phyloP scores from a whole-genome alignment of 2,797 vertebrate species.

The Micrastur ruficollis region DNA sequence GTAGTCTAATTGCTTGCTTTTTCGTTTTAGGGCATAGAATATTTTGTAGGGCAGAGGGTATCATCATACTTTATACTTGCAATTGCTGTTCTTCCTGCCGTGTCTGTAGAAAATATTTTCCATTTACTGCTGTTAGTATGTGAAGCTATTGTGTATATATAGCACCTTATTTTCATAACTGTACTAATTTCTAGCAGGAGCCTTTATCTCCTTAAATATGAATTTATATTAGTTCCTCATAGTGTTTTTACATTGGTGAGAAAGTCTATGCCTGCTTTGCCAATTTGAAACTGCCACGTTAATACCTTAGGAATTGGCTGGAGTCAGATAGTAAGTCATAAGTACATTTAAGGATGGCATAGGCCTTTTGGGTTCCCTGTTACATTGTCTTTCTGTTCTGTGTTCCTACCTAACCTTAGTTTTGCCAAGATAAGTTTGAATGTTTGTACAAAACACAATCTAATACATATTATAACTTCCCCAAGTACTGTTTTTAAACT shows the following conservation, averaged over 20 bases:
- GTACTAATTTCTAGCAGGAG: not conserved
- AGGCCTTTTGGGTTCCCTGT: not conserved
- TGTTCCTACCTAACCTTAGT: not conserved
- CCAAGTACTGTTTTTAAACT: not conserved
- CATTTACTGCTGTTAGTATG: not conserved
- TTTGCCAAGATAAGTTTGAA: not conserved
- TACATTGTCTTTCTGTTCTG: not conserved
- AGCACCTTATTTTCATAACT: not conserved
- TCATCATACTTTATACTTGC: not conserved
- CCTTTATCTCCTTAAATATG: not conserved
- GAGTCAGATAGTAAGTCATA: not conserved
- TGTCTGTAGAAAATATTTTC: not conserved
- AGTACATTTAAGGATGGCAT: not conserved
- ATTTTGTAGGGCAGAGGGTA: not conserved
- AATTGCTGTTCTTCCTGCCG: not conserved
- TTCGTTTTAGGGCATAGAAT: not conserved
- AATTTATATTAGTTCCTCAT: not conserved
- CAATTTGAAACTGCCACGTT: not conserved
- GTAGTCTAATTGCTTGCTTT: not conserved
- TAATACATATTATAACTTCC: not conserved
- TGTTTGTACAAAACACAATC: not conserved
- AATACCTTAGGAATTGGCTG: not conserved
- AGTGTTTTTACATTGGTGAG: not conserved
- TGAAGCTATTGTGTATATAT: not conserved
- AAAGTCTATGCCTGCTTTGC: not conserved